phyloP scores from a whole-genome alignment of 2,888 invertebrate genomes.

The Athalia circularis region DNA sequence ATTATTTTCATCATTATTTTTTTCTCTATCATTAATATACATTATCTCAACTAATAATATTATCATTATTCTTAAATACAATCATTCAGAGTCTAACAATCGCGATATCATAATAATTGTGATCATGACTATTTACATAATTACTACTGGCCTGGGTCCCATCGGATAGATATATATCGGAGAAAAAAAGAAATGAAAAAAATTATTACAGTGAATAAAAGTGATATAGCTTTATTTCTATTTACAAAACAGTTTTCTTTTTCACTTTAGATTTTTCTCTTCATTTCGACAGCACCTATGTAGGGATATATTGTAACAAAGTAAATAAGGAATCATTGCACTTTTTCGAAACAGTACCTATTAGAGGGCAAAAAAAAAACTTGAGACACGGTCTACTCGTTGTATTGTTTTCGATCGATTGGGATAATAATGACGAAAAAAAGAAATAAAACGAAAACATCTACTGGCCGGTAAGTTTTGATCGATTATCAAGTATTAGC shows the following conservation, averaged over 20 bases:
- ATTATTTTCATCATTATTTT: conserved; percentile 38
- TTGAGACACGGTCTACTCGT: no score
- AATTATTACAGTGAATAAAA: conserved; percentile 2
- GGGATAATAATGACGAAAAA: neutral
- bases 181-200: conserved; percentile 6
- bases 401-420: neutral
- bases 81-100: no score
- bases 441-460: neutral
- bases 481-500: neutral
- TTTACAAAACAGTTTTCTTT: conserved; percentile 19
- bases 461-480: neutral
- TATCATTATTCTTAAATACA: conserved; percentile 31
- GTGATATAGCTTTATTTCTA: conserved; percentile 46
- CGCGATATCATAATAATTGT: conserved; percentile 5
- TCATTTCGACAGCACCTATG: conserved; percentile 3
- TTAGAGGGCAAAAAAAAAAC: no score
- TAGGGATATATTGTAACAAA: neutral
- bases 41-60: conserved; percentile 15
- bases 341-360: neutral
- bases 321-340: conserved; percentile 2
- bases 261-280: neutral
- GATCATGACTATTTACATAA: conserved; percentile 55
- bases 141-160: conserved; percentile 67
- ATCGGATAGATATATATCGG: conserved; percentile 38
- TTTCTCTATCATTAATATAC: neutral